These are phyloP conservation scores for Limonius californicus DNA, from an alignment of 1,140 invertebrate species.

Conservation along the genomic window DNA sequence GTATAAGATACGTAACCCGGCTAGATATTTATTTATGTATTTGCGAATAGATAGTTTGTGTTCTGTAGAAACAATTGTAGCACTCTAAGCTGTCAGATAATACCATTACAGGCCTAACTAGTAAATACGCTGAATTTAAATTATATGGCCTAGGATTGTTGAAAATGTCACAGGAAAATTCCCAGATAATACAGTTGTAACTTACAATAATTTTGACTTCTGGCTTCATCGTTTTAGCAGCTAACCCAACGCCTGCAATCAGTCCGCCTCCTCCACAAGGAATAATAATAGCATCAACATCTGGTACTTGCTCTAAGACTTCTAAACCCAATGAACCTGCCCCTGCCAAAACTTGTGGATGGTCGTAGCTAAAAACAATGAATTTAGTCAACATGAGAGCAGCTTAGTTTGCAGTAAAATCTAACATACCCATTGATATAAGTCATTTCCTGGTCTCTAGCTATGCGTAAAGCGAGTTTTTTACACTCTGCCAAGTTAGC, in stretches of 20 bases:
- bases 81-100: no score
- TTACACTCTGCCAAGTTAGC: conserved; percentile 51
- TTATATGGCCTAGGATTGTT: no score
- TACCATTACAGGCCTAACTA: no score
- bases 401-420: neutral
- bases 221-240: conserved; percentile 80
- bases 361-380: conserved; percentile 79
- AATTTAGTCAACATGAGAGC: no score
- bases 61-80: no score
- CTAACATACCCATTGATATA: conserved; percentile 15
- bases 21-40: no score
- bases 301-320: conserved; percentile 78
- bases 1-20: no score
- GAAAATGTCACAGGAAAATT: no score
- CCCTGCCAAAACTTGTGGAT: conserved; percentile 88
- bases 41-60: no score
- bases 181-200: no score
- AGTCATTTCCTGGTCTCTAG: conserved; percentile 14
- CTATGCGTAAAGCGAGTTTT: no score
- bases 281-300: conserved; percentile 74
- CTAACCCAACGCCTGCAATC: conserved; percentile 81
- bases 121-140: no score
- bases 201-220: conserved; percentile 69
- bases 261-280: conserved; percentile 88
- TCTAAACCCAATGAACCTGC: conserved; percentile 91